Evolutionary conservation across 2,113 vertebrate species (phyloP), one percentile per base, ranked within the genome.

Genomic region (Perca schrenkii): DNA sequence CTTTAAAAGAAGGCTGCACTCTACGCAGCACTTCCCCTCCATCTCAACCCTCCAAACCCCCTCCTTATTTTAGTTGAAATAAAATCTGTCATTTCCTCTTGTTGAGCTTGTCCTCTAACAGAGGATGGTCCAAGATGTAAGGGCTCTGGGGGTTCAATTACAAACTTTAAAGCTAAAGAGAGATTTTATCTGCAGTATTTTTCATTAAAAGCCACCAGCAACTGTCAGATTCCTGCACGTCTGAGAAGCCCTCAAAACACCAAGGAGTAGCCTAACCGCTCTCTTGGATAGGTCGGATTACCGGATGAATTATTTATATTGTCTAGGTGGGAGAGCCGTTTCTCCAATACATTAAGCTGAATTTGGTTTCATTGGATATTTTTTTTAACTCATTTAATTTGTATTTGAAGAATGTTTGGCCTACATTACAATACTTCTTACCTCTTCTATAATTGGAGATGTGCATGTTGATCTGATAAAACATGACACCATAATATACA

Each of bases 281-380:
- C 22, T 70, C 66, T 82, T 46, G 61, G 80, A 85, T 87, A 77
- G 86, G 88, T 79, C n/a, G 3, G 66, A 54, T 86, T 82, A 78
- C 70, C 21, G n/a, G 34, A 83, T 94, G 79, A 94, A 93, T 93
- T 86, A 92, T 93, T 88, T 76, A 93, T 86, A 13, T 53, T 50
- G 17, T 62, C 57, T 64, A 66, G 28, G 79, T 43, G 77, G 74
- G 53, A 21, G n/a, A 74, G 40, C 68, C 85, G 49, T 86, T 84
- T 66, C 72, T 53, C 6, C 72, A 74, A 52, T 70, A 85, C 82
- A 82, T 87, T 31, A 81, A 72, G 19, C 54, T 36, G 79, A 80
- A 66, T 79, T 69, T 31, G 28, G n/a, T 84, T 71, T 81, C 36
- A 43, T 54, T 71, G 57, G 71, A 69, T 82, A 67, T 65, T 49